These are phyloP conservation scores for Sterna hirundo DNA, from an alignment of 2,113 vertebrate genomes.

Conservation along the genomic window DNA sequence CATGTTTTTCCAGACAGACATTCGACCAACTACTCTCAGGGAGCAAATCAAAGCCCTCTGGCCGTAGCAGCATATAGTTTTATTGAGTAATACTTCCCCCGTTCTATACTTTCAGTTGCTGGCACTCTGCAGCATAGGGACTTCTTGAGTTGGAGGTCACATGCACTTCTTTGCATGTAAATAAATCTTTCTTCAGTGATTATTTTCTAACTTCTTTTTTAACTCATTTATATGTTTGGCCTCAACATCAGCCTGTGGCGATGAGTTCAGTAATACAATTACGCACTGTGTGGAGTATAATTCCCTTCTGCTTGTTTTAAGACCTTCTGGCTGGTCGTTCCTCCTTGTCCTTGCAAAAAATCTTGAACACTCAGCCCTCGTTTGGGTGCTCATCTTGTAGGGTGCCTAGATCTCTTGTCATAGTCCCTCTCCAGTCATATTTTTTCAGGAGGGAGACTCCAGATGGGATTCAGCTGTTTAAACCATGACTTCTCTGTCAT, in stretches of 20 bases:
- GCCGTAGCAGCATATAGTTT: not conserved
- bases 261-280: not conserved
- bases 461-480: not conserved
- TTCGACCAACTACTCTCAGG: not conserved
- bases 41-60: not conserved
- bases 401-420: not conserved
- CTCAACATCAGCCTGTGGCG: not conserved
- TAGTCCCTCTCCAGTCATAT: not conserved
- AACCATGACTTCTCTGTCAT: not conserved
- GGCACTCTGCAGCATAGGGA: not conserved
- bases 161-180: not conserved
- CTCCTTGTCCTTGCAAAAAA: slow-evolving; percentile 7
- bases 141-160: not conserved
- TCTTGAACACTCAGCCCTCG: not conserved
- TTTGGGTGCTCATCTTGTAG: not conserved
- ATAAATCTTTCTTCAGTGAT: not conserved
- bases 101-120: not conserved
- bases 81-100: not conserved
- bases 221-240: slow-evolving; percentile 42
- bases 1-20: not conserved
- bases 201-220: not conserved
- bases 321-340: not conserved
- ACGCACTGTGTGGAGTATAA: not conserved
- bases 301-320: slow-evolving; percentile 36
- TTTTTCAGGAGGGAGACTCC: not conserved